These are phyloP conservation scores for Discoglossus pictus DNA, from an alignment of 2,797 vertebrate species.

Conservation along the genomic window DNA sequence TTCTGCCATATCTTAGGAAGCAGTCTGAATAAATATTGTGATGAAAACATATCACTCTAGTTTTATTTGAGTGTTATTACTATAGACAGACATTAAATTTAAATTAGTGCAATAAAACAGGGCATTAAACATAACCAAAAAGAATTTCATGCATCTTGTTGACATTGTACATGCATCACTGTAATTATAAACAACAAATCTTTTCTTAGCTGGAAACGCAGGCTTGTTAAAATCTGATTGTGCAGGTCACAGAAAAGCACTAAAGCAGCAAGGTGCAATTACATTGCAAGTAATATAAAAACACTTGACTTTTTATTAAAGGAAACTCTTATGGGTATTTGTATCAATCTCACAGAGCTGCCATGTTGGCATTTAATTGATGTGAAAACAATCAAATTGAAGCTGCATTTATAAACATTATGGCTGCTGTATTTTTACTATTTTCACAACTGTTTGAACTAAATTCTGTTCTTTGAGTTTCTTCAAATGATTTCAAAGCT, in stretches of 20 bases:
- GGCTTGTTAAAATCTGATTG: conserved; percentile 52
- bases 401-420: no score
- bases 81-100: conserved; percentile 75
- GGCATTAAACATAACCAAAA: conserved; percentile 76
- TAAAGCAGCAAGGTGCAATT: conserved; percentile 51
- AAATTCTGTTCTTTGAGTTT: no score
- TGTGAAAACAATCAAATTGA: conserved; percentile 17
- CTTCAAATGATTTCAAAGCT: no score
- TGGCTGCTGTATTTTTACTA: no score
- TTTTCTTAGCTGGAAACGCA: conserved; percentile 52
- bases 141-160: conserved; percentile 73
- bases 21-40: conserved; percentile 74
- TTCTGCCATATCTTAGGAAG: conserved; percentile 68
- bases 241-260: conserved; percentile 43
- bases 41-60: conserved; percentile 74
- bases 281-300: conserved; percentile 40
- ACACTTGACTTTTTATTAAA: conserved; percentile 51
- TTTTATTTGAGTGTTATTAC: conserved; percentile 78
- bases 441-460: no score
- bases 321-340: conserved; percentile 40
- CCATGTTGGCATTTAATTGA: conserved; percentile 29
- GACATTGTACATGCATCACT: conserved; percentile 73
- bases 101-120: conserved; percentile 80
- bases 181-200: conserved; percentile 74
- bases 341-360: conserved; percentile 30